These are phyloP conservation scores for Gryllus longicercus DNA, from an alignment of 2,888 invertebrate species.

Conservation along the genomic window DNA sequence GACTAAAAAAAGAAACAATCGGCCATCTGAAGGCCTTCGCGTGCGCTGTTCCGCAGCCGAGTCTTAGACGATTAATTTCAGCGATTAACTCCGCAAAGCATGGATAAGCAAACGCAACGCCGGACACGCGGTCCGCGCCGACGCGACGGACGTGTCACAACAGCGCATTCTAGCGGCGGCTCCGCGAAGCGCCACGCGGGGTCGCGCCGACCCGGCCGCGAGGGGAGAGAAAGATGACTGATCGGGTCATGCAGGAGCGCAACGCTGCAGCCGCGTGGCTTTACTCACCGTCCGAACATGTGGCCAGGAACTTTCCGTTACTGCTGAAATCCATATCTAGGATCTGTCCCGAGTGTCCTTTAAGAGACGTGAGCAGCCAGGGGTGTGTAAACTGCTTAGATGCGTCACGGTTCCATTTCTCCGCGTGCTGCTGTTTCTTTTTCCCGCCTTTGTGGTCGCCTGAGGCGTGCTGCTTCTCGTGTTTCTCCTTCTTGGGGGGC, in stretches of 20 bases:
- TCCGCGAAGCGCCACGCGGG: neutral
- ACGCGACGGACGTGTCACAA: neutral
- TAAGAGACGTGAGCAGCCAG: conserved; percentile 77
- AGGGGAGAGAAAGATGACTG: neutral
- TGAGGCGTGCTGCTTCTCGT: neutral
- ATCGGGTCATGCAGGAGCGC: neutral
- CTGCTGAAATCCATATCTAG: conserved; percentile 76
- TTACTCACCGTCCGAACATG: conserved; percentile 76
- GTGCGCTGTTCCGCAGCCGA: no score
- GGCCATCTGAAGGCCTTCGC: no score
- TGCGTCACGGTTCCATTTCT: conserved; percentile 41
- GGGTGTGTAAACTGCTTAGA: conserved; percentile 63
- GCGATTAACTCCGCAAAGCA: no score
- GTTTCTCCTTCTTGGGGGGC: conserved; percentile 20
- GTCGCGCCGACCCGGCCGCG: neutral
- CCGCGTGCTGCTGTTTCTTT: conserved; percentile 50
- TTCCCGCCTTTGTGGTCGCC: conserved; percentile 24
- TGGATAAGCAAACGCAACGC: no score
- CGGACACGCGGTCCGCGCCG: neutral
- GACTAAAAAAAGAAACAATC: no score
- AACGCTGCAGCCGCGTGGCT: neutral
- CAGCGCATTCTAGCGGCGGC: neutral
- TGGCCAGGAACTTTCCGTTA: conserved; percentile 81
- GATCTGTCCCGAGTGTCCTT: conserved; percentile 75
- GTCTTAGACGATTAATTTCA: no score